Evolutionary conservation across 2,888 invertebrate genomes (phyloP).

Genomic region (Drosophila paranaensis): DNA sequence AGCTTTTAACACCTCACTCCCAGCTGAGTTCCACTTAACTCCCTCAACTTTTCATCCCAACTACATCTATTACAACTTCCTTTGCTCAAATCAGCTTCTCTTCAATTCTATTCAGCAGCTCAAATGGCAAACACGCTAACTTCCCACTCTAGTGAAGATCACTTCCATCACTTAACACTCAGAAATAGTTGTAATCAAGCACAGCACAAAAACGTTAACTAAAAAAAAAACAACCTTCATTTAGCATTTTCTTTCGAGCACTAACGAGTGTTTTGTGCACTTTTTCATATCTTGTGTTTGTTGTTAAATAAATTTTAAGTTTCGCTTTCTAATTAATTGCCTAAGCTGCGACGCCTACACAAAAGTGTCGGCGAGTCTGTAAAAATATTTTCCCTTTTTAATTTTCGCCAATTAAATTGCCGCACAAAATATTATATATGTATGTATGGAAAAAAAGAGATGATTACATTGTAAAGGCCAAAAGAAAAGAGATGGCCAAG

Average conservation of each 20-base stretch:
- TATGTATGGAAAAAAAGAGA: constrained; percentile 20
- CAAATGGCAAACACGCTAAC: too few relatives aligned
- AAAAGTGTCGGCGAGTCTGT: constrained; percentile 50
- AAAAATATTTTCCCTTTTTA: constrained; percentile 76
- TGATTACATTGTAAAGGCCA: constrained; percentile 58
- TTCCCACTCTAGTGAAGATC: too few relatives aligned
- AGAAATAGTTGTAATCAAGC: constrained; percentile 6
- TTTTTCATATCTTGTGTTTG: constrained; percentile 23
- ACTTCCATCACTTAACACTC: constrained; percentile 14
- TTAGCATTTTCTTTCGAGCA: constrained; percentile 40
- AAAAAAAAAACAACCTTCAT: constrained; percentile 9
- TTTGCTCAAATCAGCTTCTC: too few relatives aligned
- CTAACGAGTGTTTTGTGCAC: constrained; percentile 45
- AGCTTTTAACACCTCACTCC: not conserved
- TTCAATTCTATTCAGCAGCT: too few relatives aligned
- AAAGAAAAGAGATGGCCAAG: constrained; percentile 34
- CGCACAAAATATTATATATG: constrained; percentile 37
- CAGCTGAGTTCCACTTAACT: not conserved
- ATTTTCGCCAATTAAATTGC: constrained; percentile 77
- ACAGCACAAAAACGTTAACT: constrained; percentile 1
- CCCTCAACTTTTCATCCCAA: not conserved
- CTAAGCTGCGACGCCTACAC: constrained; percentile 66
- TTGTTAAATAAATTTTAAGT: constrained; percentile 54
- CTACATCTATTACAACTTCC: not conserved
- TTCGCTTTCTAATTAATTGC: constrained; percentile 80